Evolutionary conservation across 2,888 invertebrate genomes (phyloP).

Genomic region (Orthosia gothica): DNA sequence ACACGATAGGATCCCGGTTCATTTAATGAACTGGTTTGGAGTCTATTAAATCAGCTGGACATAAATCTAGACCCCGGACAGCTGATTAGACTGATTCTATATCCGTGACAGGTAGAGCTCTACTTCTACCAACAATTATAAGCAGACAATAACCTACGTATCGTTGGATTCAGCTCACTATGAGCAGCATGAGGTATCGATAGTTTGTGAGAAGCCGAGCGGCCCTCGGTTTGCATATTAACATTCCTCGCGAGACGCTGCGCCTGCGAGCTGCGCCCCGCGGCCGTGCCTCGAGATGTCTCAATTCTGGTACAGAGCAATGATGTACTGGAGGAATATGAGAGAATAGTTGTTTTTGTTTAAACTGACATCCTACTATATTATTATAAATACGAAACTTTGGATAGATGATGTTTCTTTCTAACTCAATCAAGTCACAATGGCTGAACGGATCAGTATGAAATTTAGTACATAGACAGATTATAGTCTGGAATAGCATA

Average conservation of each 20-base stretch:
- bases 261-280: constrained; percentile 65
- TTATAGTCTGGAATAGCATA: too few species aligned
- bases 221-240: constrained; percentile 80
- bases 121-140: constrained; percentile 36
- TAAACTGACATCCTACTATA: background rate
- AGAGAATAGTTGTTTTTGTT: background rate
- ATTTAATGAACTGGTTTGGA: too few species aligned
- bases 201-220: constrained; percentile 48
- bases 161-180: constrained; percentile 55
- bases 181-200: constrained; percentile 63
- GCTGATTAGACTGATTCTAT: too few species aligned
- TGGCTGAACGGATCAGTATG: too few species aligned
- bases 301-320: constrained; percentile 82
- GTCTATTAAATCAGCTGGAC: too few species aligned
- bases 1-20: too few species aligned
- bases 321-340: constrained; percentile 28
- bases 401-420: too few species aligned
- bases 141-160: constrained; percentile 42
- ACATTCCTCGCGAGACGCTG: constrained; percentile 78
- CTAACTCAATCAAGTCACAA: too few species aligned
- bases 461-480: too few species aligned
- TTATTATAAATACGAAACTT: too few species aligned
- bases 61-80: too few species aligned
- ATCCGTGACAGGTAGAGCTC: too few species aligned
- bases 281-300: constrained; percentile 76